These are phyloP conservation scores for Pogonognathellus flavescens DNA, from an alignment of 1,140 invertebrate genomes.

Conservation along the genomic window DNA sequence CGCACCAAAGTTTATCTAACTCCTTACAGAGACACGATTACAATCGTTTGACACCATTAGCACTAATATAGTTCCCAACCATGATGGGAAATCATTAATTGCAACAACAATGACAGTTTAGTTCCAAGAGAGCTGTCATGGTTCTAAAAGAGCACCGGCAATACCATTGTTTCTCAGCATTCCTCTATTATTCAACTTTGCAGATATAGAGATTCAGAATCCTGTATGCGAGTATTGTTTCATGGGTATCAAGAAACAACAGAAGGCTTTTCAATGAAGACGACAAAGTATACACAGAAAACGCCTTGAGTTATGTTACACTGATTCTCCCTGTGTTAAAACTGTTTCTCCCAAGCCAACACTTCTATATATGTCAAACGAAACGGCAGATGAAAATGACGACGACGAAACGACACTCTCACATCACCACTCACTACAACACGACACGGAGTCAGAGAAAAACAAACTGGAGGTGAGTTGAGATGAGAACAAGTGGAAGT, in stretches of 20 bases:
- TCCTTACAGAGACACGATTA: neutral
- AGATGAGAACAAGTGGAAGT: constrained; percentile 30
- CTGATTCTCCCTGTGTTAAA: neutral
- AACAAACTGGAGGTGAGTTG: neutral
- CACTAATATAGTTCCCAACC: neutral
- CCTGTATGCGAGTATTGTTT: no score
- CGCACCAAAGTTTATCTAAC: constrained; percentile 4
- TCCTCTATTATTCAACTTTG: constrained; percentile 10
- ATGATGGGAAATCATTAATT: constrained; percentile 24
- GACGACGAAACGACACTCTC: neutral
- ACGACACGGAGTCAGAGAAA: neutral
- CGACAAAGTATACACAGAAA: neutral
- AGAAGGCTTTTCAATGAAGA: neutral
- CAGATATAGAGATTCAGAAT: neutral
- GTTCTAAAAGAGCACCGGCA: neutral
- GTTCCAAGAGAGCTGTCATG: neutral
- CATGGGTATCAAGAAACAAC: neutral
- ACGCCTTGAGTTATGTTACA: neutral
- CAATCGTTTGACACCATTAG: constrained; percentile 31
- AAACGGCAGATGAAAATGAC: neutral
- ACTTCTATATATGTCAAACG: neutral
- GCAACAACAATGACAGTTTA: neutral
- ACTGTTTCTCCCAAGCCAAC: neutral
- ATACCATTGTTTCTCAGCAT: neutral
- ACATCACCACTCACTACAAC: neutral